Evolutionary conservation across 2,888 invertebrate genomes (phyloP).

Genomic region (Erebia ligea): DNA sequence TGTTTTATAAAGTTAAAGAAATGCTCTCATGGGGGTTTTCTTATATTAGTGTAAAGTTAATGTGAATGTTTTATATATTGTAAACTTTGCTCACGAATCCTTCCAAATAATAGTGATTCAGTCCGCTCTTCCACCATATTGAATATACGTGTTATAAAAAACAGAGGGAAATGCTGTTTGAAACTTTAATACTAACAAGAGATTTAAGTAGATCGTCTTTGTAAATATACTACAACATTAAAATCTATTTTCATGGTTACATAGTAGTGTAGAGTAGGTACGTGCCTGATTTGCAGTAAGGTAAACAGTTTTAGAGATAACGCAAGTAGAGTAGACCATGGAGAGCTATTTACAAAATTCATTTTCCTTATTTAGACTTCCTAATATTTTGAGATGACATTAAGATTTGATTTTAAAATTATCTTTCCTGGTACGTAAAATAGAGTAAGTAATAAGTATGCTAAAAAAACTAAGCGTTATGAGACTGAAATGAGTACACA

Average conservation of each 20-base stretch:
- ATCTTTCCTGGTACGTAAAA: constrained; percentile 16
- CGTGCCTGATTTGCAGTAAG: neutral
- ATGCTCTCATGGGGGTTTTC: neutral
- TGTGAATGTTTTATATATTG: neutral
- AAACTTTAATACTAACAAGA: too few relatives aligned
- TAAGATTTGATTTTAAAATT: constrained; percentile 42
- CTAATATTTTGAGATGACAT: constrained; percentile 46
- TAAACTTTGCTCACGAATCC: too few relatives aligned
- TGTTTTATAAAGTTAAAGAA: neutral
- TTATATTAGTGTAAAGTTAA: neutral
- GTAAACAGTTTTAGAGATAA: constrained; percentile 15
- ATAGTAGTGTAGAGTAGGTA: too few relatives aligned
- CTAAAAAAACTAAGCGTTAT: constrained; percentile 50
- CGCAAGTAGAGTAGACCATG: constrained; percentile 25
- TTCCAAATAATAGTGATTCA: too few relatives aligned
- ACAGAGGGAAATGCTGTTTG: too few relatives aligned
- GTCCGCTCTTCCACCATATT: too few relatives aligned
- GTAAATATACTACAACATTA: too few relatives aligned
- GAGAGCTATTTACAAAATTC: constrained; percentile 7
- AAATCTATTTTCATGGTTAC: neutral
- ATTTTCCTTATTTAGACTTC: constrained; percentile 40
- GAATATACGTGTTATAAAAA: too few relatives aligned
- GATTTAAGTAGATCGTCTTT: too few relatives aligned
- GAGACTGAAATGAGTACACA: constrained; percentile 55
- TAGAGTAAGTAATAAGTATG: constrained; percentile 39